These are phyloP conservation scores for Tuta absoluta DNA, from an alignment of 2,888 invertebrate species.

Conservation along the genomic window DNA sequence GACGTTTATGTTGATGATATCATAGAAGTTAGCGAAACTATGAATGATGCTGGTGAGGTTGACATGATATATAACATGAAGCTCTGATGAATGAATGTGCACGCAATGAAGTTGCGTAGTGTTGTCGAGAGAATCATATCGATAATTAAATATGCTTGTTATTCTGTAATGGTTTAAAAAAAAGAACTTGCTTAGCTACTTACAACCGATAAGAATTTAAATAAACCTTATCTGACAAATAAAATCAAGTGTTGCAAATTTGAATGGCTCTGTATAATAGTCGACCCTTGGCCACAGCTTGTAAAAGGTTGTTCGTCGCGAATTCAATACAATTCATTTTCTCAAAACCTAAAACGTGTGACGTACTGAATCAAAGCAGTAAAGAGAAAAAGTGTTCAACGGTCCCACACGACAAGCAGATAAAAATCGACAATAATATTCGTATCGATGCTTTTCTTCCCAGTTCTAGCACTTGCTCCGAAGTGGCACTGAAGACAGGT, in stretches of 20 bases:
- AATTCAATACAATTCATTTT: no score
- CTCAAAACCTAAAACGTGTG: no score
- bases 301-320: no score
- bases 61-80: constrained; percentile 25
- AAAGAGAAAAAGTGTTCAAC: no score
- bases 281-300: no score
- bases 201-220: background rate
- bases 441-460: constrained; percentile 10
- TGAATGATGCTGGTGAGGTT: background rate
- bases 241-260: no score
- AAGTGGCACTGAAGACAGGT: constrained; percentile 29
- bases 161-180: no score
- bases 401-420: no score
- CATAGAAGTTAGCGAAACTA: background rate
- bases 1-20: background rate
- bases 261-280: no score
- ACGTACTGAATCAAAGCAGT: no score
- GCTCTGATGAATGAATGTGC: constrained; percentile 36
- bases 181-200: background rate
- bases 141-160: background rate
- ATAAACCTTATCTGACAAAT: background rate
- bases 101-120: constrained; percentile 20
- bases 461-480: constrained; percentile 9
- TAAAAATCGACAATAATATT: no score
- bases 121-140: background rate